Evolutionary conservation across 2,113 vertebrate genomes (phyloP).

Genomic region (Noctilio leporinus): DNA sequence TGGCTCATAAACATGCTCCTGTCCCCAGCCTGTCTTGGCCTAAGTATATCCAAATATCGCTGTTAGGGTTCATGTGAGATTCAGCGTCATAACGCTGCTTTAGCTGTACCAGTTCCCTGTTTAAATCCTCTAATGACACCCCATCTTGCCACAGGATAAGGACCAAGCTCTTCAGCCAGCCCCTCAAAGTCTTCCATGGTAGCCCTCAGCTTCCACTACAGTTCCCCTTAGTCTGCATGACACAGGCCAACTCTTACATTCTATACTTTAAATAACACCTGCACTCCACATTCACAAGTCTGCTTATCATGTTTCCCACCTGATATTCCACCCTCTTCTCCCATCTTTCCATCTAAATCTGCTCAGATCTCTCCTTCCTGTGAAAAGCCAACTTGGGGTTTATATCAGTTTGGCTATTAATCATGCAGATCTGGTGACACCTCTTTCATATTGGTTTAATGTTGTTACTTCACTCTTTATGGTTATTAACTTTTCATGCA

Average conservation of each 20-base stretch:
- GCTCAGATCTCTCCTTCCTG: neutral
- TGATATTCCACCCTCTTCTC: neutral
- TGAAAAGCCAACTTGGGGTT: neutral
- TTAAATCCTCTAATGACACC: neutral
- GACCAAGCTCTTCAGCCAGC: neutral
- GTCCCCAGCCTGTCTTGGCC: neutral
- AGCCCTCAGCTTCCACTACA: neutral
- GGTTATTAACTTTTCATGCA: constrained; percentile 39
- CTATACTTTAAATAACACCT: neutral
- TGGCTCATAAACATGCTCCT: neutral
- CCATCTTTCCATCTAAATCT: neutral
- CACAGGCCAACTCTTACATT: neutral
- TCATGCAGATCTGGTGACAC: neutral
- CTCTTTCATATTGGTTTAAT: neutral
- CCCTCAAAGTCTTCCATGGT: neutral
- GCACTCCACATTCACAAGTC: neutral
- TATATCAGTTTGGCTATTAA: neutral
- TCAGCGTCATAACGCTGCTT: neutral
- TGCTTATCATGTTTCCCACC: neutral
- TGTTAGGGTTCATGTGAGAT: neutral
- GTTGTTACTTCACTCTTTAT: neutral
- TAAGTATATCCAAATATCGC: neutral
- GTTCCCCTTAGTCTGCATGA: neutral
- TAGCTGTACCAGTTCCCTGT: neutral
- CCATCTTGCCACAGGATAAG: neutral